phyloP scores from a whole-genome alignment of 2,797 vertebrate genomes.

The Darevskia nairensis region DNA sequence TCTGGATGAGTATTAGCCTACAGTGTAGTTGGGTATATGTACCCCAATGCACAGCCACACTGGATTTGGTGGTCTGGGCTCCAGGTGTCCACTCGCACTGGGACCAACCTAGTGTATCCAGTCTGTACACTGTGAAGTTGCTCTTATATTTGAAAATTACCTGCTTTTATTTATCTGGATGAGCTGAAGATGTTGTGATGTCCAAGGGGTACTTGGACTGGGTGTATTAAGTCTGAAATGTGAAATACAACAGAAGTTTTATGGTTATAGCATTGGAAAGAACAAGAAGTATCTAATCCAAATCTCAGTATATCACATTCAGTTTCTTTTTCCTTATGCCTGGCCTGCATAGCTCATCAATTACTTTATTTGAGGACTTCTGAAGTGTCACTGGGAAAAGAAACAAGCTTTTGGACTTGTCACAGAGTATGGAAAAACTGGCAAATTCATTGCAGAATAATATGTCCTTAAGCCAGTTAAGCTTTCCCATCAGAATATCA shows the following conservation, averaged over 20 bases:
- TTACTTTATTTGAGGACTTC: slow-evolving; percentile 34
- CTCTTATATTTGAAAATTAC: slow-evolving; percentile 1
- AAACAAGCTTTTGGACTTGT: slow-evolving; percentile 54
- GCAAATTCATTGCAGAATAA: slow-evolving; percentile 70
- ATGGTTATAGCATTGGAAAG: slow-evolving; percentile 11
- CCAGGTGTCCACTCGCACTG: not conserved
- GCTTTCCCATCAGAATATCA: slow-evolving; percentile 77
- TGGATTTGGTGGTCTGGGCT: not conserved
- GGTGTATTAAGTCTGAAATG: not conserved
- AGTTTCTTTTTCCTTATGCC: slow-evolving; percentile 26
- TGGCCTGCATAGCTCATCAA: not conserved
- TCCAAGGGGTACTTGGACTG: not conserved
- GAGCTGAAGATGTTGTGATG: not conserved
- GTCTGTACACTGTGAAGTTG: not conserved
- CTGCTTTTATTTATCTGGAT: slow-evolving; percentile 16
- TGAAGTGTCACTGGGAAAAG: slow-evolving; percentile 52
- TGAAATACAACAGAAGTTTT: slow-evolving; percentile 19
- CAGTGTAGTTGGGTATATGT: not conserved
- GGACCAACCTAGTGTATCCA: not conserved
- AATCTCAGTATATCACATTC: not conserved
- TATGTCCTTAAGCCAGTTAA: slow-evolving; percentile 72
- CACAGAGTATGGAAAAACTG: slow-evolving; percentile 74
- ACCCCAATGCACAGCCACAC: not conserved
- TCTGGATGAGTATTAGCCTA: not conserved
- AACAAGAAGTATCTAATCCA: not conserved